Base-by-base conservation (phyloP, 2,113 vertebrate species). In the Tychaedon coryphoeus region DNA sequence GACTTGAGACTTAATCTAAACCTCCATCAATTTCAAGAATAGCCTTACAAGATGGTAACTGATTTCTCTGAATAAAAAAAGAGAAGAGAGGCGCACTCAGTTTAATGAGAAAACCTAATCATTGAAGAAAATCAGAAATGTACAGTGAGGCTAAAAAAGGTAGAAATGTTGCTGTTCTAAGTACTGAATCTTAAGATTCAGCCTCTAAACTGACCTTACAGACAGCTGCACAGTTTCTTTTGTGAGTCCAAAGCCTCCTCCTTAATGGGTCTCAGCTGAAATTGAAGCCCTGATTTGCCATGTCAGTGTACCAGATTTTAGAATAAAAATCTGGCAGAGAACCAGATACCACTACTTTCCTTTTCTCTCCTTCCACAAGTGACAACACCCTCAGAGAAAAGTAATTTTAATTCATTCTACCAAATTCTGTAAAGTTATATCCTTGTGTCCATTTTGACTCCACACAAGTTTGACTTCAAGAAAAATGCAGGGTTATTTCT, bases 91-190 rank as follows among this genome's bases (percentile, higher is more conserved):
- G 9, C 16, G 38, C 8, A 36, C 26, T 43, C 31, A 54, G 10
- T 22, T 81, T 45, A 53, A 14, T 54, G 48, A 81, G 33, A 26
- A 70, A 84, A 58, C 7, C 8, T 62, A 26, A 50, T 34, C 42
- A 66, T 33, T 15, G 10, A 80, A 84, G 29, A 48, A 43, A 67
- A 33, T 36, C 22, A 60, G 60, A 92, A 69, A 53, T 17, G 42
- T 56, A 51, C 19, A 80, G 12, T 26, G 14, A 70, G 40, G 12
- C 17, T 67, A 73, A 38, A 71, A 79, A 70, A 48, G 11, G 54
- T 22, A 74, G 72, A 53, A 86, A 62, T 58, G 85, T 29, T 89
- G 90, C 72, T 96, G 58, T 86, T 95, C 85, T 93, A 38, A 90
- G 78, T 73, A 75, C 73, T 91, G 58, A 93, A 93, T 67, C 31